Conservation (phyloP, 2,113 vertebrate genomes). For the Solenodon paradoxus region DNA sequence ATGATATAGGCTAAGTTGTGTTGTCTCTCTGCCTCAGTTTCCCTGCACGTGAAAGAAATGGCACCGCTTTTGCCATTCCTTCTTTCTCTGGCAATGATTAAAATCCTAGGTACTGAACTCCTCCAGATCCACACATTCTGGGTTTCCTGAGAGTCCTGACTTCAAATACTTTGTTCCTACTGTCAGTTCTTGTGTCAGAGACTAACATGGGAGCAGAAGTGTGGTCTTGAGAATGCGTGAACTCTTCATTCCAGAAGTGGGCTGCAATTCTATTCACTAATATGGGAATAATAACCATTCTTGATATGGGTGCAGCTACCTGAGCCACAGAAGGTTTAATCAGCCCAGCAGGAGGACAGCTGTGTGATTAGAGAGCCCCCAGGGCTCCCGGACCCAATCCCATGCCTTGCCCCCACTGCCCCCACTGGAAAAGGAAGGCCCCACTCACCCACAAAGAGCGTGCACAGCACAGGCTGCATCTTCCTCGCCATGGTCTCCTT, state of each 20-base stretch:
- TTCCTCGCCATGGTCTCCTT: not conserved
- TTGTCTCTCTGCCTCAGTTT: not conserved
- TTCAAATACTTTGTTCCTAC: not conserved
- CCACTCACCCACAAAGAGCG: slow-evolving; percentile 77
- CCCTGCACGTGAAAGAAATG: rapidly evolving
- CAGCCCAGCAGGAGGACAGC: not conserved
- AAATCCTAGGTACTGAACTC: not conserved
- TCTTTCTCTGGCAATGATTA: not conserved
- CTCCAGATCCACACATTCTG: not conserved
- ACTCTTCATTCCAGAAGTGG: not conserved
- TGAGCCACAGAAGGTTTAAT: not conserved
- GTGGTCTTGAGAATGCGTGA: not conserved
- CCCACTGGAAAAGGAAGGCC: not conserved
- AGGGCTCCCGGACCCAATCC: not conserved
- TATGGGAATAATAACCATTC: not conserved
- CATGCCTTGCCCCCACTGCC: not conserved
- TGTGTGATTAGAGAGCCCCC: too few relatives aligned
- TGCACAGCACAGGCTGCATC: slow-evolving; percentile 19
- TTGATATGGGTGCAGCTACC: not conserved
- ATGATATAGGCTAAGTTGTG: rapidly evolving
- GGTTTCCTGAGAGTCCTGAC: not conserved
- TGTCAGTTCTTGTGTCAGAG: not conserved
- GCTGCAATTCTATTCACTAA: not conserved
- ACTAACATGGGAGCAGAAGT: not conserved
- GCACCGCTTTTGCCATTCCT: not conserved